Evolutionary conservation across 1,140 invertebrate genomes (phyloP).

Genomic region (Elymnias hypermnestra): DNA sequence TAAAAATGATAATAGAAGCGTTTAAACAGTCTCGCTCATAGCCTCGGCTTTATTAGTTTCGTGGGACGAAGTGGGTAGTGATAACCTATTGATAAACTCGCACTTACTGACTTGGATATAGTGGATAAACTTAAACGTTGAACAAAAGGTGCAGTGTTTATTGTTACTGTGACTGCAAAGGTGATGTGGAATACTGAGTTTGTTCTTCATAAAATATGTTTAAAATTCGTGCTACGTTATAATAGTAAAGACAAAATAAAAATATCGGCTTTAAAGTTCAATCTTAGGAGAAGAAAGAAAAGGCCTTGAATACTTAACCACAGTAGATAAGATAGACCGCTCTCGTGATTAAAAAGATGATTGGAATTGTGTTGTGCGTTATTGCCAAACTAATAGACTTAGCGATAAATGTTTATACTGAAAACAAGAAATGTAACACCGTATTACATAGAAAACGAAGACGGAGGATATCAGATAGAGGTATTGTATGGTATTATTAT

Average conservation of each 20-base stretch:
- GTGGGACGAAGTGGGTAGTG: constrained; percentile 23
- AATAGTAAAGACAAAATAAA: constrained; percentile 14
- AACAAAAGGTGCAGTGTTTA: constrained; percentile 31
- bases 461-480: constrained; percentile 24
- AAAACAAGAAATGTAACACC: constrained; percentile 7
- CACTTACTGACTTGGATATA: neutral
- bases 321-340: constrained; percentile 17
- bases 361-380: constrained; percentile 49
- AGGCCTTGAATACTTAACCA: constrained; percentile 22
- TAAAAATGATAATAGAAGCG: constrained; percentile 25
- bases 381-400: constrained; percentile 46
- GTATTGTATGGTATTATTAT: constrained; percentile 11
- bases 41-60: constrained; percentile 21
- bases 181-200: constrained; percentile 28
- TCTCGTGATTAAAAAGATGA: constrained; percentile 37
- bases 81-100: constrained; percentile 51
- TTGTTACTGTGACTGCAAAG: constrained; percentile 14
- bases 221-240: constrained; percentile 11
- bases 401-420: constrained; percentile 32
- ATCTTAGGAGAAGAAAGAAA: constrained; percentile 48
- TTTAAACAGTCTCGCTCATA: constrained; percentile 21
- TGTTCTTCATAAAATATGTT: constrained; percentile 17
- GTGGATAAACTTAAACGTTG: constrained; percentile 19
- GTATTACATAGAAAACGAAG: constrained; percentile 19
- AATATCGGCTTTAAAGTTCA: constrained; percentile 27